Percentiles rank a stretch among this genome's conserved stretches.
phyloP scores from a whole-genome alignment of 2,888 invertebrate species.

The Cheilosia soror region DNA sequence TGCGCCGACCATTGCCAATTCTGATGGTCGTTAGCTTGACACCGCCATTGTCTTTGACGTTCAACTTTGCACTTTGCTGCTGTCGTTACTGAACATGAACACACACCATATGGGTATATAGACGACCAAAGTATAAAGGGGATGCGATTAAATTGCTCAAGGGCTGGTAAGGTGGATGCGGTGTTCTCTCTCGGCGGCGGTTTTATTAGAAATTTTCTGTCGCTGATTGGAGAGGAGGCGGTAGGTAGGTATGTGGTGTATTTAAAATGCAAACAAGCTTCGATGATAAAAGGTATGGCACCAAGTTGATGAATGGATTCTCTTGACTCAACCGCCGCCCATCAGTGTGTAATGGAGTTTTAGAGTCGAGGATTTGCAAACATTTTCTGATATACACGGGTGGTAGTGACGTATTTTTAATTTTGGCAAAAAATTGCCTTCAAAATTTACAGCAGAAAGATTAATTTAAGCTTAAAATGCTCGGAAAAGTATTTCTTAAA shows the following conservation, averaged over 20 bases:
- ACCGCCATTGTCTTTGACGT: conserved; percentile 63
- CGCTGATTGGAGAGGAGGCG: neutral
- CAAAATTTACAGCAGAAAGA: too few relatives aligned
- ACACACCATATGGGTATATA: conserved; percentile 1
- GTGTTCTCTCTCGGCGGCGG: conserved; percentile 3
- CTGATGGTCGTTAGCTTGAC: conserved; percentile 49
- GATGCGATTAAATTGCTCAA: conserved; percentile 22
- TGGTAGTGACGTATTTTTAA: too few relatives aligned
- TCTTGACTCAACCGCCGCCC: too few relatives aligned
- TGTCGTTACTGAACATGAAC: conserved; percentile 5
- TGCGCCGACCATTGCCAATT: conserved; percentile 23
- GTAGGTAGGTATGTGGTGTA: neutral
- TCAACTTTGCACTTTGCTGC: conserved; percentile 47
- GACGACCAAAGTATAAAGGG: neutral
- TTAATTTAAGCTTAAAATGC: too few relatives aligned
- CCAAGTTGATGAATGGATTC: too few relatives aligned
- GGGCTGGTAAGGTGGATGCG: neutral
- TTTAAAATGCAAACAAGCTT: neutral
- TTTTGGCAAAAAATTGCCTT: too few relatives aligned
- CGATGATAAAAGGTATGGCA: too few relatives aligned
- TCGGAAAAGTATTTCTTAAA: too few relatives aligned
- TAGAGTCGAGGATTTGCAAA: too few relatives aligned
- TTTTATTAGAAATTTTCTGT: conserved; percentile 22
- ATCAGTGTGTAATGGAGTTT: too few relatives aligned
- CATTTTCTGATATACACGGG: too few relatives aligned